Base-by-base conservation (phyloP, 2,797 vertebrate genomes). In the Melopsittacus undulatus region DNA sequence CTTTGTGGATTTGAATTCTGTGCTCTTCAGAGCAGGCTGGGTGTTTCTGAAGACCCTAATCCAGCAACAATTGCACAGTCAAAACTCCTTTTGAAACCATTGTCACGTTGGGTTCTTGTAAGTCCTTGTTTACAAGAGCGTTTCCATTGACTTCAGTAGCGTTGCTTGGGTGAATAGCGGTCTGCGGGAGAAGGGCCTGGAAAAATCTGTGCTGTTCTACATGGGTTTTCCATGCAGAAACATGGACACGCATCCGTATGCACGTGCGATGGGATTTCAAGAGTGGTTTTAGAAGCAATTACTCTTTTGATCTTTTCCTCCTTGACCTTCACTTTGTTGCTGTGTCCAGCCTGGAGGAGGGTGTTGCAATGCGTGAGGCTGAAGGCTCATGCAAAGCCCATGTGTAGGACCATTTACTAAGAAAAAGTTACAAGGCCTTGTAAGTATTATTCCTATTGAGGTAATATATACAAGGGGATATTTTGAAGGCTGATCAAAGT, bases 111-210 rank as follows among this genome's bases (percentile, higher is more conserved):
- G 91, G 11, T 63, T 76, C 95, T 88, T 90, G 83, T 95, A 94
- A 97, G 89, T 38, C 95, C 95, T 94, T 94, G 95, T 94, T 95
- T 91, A 94, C 92, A 96, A 96, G 95, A 90, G 91, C 80, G 0
- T 90, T 90, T 96, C 94, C 94, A 87, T 87, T 64, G 95, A 94
- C 91, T 90, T n/a, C 17, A 0, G 87, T 2, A 12, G 87, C 62
- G 2, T 5, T 42, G 6, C 24, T 14, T 3, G 75, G 62, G 54
- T 45, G 73, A 63, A 43, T 2, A 13, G 48, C 11, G 32, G 59
- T 22, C 59, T 36, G 75, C 16, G 2, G 74, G 64, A 93, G 72
- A 36, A 66, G 73, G 89, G 48, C 87, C 92, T 48, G 4, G 5
- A 43, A 32, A 46, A 12, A 16, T 7, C 7, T 2, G 1, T 9